These are phyloP conservation scores for Echiichthys vipera DNA, from an alignment of 2,797 vertebrate genomes.

Conservation along the genomic window DNA sequence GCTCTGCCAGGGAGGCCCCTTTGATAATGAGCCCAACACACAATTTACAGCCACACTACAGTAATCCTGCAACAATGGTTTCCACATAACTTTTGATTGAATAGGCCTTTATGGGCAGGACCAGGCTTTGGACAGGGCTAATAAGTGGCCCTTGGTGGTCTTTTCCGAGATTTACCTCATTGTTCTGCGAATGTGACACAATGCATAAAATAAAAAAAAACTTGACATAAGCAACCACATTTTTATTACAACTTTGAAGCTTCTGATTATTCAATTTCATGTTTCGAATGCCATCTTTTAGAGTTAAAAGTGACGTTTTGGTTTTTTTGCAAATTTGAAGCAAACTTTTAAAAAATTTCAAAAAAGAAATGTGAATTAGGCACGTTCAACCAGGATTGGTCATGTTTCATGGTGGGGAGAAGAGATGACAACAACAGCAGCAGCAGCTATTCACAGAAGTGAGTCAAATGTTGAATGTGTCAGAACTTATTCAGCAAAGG, in stretches of 20 bases:
- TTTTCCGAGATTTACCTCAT: conserved; percentile 73
- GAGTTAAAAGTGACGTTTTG: neutral
- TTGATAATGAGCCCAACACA: conserved; percentile 76
- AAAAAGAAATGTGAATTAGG: too few species aligned
- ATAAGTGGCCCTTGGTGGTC: conserved; percentile 55
- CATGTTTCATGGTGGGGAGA: too few species aligned
- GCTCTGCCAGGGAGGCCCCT: conserved; percentile 74
- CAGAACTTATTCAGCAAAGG: too few species aligned
- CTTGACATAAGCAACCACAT: neutral
- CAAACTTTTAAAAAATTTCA: too few species aligned
- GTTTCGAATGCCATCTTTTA: neutral
- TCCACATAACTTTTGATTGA: conserved; percentile 79
- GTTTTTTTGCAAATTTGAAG: too few species aligned
- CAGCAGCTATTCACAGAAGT: too few species aligned
- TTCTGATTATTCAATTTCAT: neutral
- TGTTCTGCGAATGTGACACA: conserved; percentile 34
- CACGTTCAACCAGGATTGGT: too few species aligned
- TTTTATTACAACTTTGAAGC: neutral
- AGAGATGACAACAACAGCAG: too few species aligned
- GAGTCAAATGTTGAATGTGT: too few species aligned
- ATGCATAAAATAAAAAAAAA: conserved; percentile 14
- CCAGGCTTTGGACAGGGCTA: conserved; percentile 53
- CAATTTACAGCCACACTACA: conserved; percentile 80
- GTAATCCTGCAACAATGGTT: conserved; percentile 79
- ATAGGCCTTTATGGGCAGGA: conserved; percentile 60